Percentiles rank a stretch among this genome's conserved stretches.
Evolutionary conservation across 2,113 vertebrate species (phyloP).

Genomic region (Benitochromis conjunctus): DNA sequence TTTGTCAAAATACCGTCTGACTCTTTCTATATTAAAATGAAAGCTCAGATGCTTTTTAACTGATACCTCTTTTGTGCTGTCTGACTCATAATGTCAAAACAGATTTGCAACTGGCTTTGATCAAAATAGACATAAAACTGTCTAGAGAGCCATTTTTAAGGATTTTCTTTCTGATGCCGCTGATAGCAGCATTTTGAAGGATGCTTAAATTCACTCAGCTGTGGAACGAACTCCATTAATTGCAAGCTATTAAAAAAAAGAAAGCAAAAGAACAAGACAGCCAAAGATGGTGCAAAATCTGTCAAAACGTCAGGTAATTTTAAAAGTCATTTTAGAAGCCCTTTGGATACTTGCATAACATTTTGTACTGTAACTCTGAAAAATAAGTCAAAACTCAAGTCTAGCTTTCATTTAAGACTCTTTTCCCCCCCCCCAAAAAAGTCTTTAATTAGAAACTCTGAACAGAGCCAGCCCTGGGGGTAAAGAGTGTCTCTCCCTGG

Average conservation of each 20-base stretch:
- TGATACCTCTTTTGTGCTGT: not conserved
- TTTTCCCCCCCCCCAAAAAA: not conserved
- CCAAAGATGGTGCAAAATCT: not conserved
- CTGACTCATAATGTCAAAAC: not conserved
- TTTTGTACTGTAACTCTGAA: not conserved
- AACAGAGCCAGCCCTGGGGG: not conserved
- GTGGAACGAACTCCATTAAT: not conserved
- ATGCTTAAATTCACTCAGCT: not conserved
- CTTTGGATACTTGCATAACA: not conserved
- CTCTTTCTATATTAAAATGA: not conserved
- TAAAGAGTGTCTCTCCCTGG: slow-evolving; percentile 6
- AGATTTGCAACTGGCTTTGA: slow-evolving; percentile 19
- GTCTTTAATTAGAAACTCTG: slow-evolving; percentile 28
- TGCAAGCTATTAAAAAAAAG: not conserved
- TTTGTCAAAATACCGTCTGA: not conserved
- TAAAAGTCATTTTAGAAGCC: not conserved
- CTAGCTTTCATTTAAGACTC: not conserved
- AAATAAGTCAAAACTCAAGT: not conserved
- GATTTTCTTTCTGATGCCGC: not conserved
- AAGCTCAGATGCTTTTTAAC: not conserved
- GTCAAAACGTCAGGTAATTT: not conserved
- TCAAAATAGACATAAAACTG: not conserved
- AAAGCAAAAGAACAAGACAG: not conserved
- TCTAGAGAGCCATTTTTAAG: not conserved
- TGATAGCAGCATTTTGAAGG: not conserved